These are phyloP conservation scores for Melopsittacus undulatus DNA, from an alignment of 2,797 vertebrate genomes.

Conservation along the genomic window DNA sequence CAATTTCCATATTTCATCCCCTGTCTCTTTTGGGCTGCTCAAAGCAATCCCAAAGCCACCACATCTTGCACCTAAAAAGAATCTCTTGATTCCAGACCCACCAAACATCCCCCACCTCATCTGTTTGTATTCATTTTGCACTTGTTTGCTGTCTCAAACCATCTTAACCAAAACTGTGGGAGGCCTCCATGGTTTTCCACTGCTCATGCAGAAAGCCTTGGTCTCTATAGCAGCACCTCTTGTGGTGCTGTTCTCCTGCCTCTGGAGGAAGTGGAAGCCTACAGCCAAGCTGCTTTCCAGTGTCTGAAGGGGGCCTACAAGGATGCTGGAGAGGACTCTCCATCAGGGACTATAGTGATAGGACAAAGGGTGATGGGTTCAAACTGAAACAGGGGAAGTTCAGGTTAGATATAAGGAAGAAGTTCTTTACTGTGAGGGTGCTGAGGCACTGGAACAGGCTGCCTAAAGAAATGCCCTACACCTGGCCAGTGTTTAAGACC, in stretches of 20 bases:
- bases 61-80: background rate
- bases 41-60: background rate
- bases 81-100: background rate
- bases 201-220: background rate
- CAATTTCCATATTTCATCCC: background rate
- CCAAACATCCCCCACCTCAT: background rate
- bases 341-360: background rate
- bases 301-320: background rate
- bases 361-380: background rate
- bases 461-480: too few relatives aligned
- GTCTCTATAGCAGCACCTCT: background rate
- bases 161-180: background rate
- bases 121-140: background rate
- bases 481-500: too few relatives aligned
- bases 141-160: background rate
- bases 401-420: too few relatives aligned
- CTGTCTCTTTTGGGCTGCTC: background rate
- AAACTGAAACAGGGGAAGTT: background rate
- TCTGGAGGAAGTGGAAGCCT: rapidly evolving
- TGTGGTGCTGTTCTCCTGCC: background rate
- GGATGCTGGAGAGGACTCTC: background rate
- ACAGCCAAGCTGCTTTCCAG: background rate
- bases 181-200: background rate
- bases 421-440: too few relatives aligned
- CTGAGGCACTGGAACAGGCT: too few relatives aligned